Evolutionary conservation across 2,888 invertebrate genomes (phyloP).

Genomic region (Agrilus biguttatus): DNA sequence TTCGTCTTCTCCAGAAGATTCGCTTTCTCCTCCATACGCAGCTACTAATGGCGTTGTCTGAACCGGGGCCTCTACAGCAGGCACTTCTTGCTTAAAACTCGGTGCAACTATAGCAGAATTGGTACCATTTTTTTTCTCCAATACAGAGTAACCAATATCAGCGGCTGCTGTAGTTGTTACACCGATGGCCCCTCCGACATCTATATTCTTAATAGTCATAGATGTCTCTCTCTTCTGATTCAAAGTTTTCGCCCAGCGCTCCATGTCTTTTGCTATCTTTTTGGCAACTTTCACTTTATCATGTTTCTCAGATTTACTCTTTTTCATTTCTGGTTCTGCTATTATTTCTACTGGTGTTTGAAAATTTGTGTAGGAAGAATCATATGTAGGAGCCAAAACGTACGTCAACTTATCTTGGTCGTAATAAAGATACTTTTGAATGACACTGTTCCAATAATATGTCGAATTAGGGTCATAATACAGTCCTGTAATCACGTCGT

Average conservation of each 20-base stretch:
- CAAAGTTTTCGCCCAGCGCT: conserved; percentile 90
- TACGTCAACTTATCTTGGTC: conserved; percentile 60
- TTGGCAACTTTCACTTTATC: conserved; percentile 96
- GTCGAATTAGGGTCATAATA: conserved; percentile 94
- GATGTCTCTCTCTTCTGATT: conserved; percentile 84
- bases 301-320: conserved; percentile 60
- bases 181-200: conserved; percentile 11
- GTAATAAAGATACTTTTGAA: conserved; percentile 91
- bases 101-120: conserved; percentile 7
- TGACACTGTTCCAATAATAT: conserved; percentile 90
- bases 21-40: conserved; percentile 65
- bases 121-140: conserved; percentile 55
- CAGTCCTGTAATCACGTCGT: conserved; percentile 80
- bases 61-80: conserved; percentile 25
- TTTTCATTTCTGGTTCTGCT: conserved; percentile 40
- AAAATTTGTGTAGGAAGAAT: conserved; percentile 16
- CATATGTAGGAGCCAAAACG: conserved; percentile 32
- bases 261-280: conserved; percentile 92
- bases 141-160: conserved; percentile 84
- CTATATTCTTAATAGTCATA: conserved; percentile 18
- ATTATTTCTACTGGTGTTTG: conserved; percentile 18
- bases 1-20: conserved; percentile 38
- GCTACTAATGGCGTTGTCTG: conserved; percentile 45
- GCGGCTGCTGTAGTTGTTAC: conserved; percentile 48
- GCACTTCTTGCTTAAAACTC: conserved; percentile 24